Conservation (phyloP, 2,113 vertebrate species). For the Hyla sarda region DNA sequence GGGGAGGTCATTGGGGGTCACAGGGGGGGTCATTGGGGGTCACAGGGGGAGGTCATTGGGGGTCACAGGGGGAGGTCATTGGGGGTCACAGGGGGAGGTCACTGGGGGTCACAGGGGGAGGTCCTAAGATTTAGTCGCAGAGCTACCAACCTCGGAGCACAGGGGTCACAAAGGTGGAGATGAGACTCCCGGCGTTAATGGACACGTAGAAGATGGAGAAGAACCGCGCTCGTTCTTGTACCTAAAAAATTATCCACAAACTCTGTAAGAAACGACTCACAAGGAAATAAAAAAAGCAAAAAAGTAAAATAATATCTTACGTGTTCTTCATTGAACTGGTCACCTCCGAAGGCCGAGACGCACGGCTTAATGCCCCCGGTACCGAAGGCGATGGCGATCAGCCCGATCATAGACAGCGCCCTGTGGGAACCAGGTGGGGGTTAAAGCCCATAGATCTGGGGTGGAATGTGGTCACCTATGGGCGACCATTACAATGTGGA, state of each 20-base stretch:
- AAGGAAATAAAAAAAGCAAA: not conserved
- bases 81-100: no score
- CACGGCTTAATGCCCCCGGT: constrained; percentile 98
- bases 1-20: no score
- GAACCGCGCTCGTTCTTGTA: constrained; percentile 87
- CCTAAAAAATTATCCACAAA: constrained; percentile 70
- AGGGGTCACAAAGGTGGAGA: constrained; percentile 94
- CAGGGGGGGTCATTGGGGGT: no score
- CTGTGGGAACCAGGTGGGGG: constrained; percentile 68
- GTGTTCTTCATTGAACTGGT: constrained; percentile 93
- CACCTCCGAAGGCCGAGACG: constrained; percentile 95
- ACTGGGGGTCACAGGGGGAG: no score
- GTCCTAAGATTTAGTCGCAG: not conserved
- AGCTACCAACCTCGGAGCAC: constrained; percentile 86
- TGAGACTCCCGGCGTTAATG: constrained; percentile 93
- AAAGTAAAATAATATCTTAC: constrained; percentile 82
- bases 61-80: no score
- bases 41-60: no score
- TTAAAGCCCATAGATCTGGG: not conserved
- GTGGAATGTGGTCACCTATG: no score
- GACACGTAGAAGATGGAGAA: constrained; percentile 99
- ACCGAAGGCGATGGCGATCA: constrained; percentile 92
- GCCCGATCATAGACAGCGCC: constrained; percentile 84
- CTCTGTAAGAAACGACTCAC: not conserved
- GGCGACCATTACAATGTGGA: no score